Evolutionary conservation across 2,113 vertebrate genomes (phyloP), one percentile per base, ranked within the genome.

Genomic region (Tricholaema leucomelas): DNA sequence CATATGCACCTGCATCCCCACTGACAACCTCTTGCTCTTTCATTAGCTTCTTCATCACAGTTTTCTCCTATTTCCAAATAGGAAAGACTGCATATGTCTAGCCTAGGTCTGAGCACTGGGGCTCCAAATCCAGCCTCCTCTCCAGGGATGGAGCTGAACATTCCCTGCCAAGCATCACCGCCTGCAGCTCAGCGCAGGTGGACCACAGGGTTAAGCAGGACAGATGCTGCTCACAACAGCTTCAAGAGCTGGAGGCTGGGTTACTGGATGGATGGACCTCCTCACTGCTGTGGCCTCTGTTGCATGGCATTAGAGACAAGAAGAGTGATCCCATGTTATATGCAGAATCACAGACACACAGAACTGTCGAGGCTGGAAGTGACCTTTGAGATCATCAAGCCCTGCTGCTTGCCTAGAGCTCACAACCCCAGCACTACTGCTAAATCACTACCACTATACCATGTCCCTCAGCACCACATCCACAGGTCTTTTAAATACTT

Each of bases 1-100:
- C 56, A 21, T 1, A 20, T 3, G 0, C 20, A 25, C 14, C 67
- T 61, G 27, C 27, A 50, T 38, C 59, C 3, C 3, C 36, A 4
- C 56, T 3, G 52, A 15, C 19, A 46, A 30, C 8, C 12, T 30
- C 28, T 5, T 69, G 9, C 38, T 40, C 24, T 71, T 65, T 27
- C 56, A 17, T 8, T 12, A 40, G 42, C 36, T 73, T 30, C 60
- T 17, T 7, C 35, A 15, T 4, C 56, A 24, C 25, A 9, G 12
- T 10, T 50, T 60, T 67, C 46, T 16, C 20, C 7, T 17, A 3
- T 25, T 50, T 6, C 40, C 3, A 1, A 36, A 13, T 1, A 33
- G 36, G 8, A 73, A 24, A 8, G 25, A 5, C 16, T 23, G 19
- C 48, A 2, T 10, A 3, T 56, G 75, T n/a, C 64, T 23, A 69